phyloP scores from a whole-genome alignment of 2,888 invertebrate genomes.

The Lapara coniferarum region DNA sequence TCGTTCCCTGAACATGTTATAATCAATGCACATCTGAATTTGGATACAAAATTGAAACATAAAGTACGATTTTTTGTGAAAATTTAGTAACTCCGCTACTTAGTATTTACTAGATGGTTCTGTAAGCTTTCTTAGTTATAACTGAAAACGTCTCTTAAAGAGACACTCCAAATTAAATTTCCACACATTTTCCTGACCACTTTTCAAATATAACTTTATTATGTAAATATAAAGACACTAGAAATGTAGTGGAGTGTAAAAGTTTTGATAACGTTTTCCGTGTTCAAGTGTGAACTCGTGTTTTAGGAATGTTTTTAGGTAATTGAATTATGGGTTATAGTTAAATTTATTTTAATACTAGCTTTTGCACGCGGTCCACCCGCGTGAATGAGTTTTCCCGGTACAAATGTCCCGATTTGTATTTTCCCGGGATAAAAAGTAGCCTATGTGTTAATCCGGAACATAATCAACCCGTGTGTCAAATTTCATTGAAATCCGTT shows the following conservation, averaged over 20 bases:
- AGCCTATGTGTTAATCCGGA: too few relatives aligned
- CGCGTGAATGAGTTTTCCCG: too few relatives aligned
- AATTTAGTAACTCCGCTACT: not conserved
- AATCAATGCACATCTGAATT: too few relatives aligned
- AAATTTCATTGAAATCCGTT: too few relatives aligned
- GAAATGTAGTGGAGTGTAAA: conserved; percentile 27
- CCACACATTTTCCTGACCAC: conserved; percentile 49
- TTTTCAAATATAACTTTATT: conserved; percentile 47
- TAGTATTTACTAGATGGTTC: not conserved
- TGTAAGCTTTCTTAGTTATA: not conserved
- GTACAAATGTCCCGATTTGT: too few relatives aligned
- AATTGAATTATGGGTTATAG: not conserved
- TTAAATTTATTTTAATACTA: too few relatives aligned
- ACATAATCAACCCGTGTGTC: too few relatives aligned
- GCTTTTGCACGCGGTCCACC: too few relatives aligned
- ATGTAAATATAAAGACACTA: conserved; percentile 43
- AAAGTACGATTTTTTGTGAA: not conserved
- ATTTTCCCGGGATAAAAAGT: too few relatives aligned
- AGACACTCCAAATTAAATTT: conserved; percentile 48
- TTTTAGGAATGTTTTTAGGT: not conserved
- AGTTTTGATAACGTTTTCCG: not conserved
- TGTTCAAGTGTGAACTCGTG: not conserved
- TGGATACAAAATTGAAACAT: too few relatives aligned
- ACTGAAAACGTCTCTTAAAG: conserved; percentile 6
- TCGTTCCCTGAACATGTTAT: too few relatives aligned